Base-by-base conservation (phyloP, 2,888 invertebrate genomes). In the Brachyptera putata region DNA sequence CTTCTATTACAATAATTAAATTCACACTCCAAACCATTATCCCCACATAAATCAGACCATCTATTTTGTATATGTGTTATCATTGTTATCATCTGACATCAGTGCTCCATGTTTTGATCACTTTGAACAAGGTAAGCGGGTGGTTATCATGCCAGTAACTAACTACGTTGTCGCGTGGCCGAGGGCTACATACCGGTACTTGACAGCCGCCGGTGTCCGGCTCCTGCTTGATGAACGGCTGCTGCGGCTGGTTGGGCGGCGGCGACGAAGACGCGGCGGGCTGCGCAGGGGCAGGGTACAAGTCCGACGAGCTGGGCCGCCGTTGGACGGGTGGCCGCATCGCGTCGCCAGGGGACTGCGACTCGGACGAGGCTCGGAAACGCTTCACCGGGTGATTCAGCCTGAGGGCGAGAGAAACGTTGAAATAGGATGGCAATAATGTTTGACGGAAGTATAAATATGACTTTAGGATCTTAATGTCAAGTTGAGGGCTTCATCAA, bases 371-470 rank as follows among this genome's bases (percentile, higher is more conserved):
- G 30, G 82, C 79, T 75, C 91, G 89, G 76, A 91, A 88, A 69
- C 90, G 85, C 77, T 95, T 95, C 63, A 95, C 89, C 0, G 94
- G 93, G 77, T 93, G 90, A 74, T 93, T 87, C 70, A 93, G 80
- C 93, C 93, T 76, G 73, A 66, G 60, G 66, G 62, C 55, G 57
- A n/a, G n/a, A n/a, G n/a, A n/a, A n/a, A n/a, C n/a, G n/a, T n/a
- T n/a, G n/a, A n/a, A n/a, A n/a, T n/a, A n/a, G n/a, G n/a, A n/a
- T n/a, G n/a, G n/a, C n/a, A n/a, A n/a, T n/a, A n/a, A n/a, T n/a
- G n/a, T n/a, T n/a, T n/a, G n/a, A n/a, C n/a, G n/a, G n/a, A n/a
- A n/a, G n/a, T n/a, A n/a, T n/a, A n/a, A n/a, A n/a, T n/a, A n/a
- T n/a, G n/a, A n/a, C n/a, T n/a, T n/a, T n/a, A n/a, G n/a, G n/a